A percentile compares a stretch with the other conserved stretches of the same genome.
phyloP scores from a whole-genome alignment of 2,797 vertebrate genomes.

The Rhodeus uyekii region DNA sequence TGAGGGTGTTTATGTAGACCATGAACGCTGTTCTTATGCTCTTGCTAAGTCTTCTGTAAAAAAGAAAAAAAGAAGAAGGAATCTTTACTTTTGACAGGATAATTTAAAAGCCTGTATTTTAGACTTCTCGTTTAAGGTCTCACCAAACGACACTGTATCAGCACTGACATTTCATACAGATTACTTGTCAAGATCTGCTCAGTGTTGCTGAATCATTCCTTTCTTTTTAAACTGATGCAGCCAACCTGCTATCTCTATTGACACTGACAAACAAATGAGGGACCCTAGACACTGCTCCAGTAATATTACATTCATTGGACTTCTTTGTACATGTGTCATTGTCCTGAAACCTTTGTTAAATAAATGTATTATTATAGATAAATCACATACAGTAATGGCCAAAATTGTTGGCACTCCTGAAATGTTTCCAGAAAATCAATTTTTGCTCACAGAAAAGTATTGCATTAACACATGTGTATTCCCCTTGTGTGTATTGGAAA shows the following conservation, averaged over 20 bases:
- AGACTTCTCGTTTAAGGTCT: constrained; percentile 58
- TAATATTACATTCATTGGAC: background rate
- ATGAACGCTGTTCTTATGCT: constrained; percentile 54
- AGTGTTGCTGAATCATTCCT: constrained; percentile 10
- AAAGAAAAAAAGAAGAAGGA: constrained; percentile 23
- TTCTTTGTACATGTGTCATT: background rate
- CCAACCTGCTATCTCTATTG: background rate
- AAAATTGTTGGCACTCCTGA: too few relatives aligned
- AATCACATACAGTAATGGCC: too few relatives aligned
- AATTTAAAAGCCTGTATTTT: constrained; percentile 61
- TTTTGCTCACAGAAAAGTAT: too few relatives aligned
- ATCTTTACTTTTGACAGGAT: constrained; percentile 62
- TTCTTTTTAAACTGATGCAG: constrained; percentile 26
- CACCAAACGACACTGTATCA: constrained; percentile 48
- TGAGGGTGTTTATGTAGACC: constrained; percentile 61
- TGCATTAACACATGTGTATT: too few relatives aligned
- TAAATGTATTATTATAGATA: background rate
- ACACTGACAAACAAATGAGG: background rate
- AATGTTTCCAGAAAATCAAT: too few relatives aligned
- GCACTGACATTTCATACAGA: constrained; percentile 59
- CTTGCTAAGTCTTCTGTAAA: constrained; percentile 59
- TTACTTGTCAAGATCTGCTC: constrained; percentile 55
- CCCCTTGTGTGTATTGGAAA: too few relatives aligned
- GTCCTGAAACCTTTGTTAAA: background rate
- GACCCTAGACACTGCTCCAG: background rate